Evolutionary conservation across 2,888 invertebrate genomes (phyloP).

Genomic region (Trachelus tabidus): DNA sequence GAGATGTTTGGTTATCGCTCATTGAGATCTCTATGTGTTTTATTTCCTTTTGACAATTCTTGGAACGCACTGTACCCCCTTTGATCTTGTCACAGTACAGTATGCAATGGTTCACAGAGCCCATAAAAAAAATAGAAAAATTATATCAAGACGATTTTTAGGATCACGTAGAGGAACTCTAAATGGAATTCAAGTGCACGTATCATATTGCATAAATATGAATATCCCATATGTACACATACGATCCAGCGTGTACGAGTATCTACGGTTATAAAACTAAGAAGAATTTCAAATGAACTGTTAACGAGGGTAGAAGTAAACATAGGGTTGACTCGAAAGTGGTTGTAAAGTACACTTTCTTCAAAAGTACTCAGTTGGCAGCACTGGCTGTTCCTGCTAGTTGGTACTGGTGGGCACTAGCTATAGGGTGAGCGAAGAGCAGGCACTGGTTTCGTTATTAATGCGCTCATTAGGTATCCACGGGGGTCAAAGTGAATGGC

Average conservation of each 20-base stretch:
- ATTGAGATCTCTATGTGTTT: not conserved
- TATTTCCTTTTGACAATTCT: not conserved
- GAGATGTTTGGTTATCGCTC: conserved; percentile 7
- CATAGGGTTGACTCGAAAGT: not conserved
- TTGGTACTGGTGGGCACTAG: not conserved
- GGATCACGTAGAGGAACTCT: not conserved
- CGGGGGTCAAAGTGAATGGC: conserved; percentile 1
- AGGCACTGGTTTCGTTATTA: conserved; percentile 12
- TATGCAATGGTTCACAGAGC: not conserved
- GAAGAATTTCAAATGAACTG: not conserved
- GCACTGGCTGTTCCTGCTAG: not conserved
- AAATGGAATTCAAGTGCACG: not conserved
- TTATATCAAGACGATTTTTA: not conserved
- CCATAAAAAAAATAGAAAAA: not conserved
- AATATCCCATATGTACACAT: not conserved
- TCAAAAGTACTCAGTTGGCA: not conserved
- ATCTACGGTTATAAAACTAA: not conserved
- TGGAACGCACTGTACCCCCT: not conserved
- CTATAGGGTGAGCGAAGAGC: not conserved
- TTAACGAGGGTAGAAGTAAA: not conserved
- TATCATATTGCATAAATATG: not conserved
- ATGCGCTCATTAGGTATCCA: conserved; percentile 14
- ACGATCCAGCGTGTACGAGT: not conserved
- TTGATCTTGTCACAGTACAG: not conserved
- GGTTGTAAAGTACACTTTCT: not conserved